Conservation (phyloP, 2,888 invertebrate species). For the Pyrrhia umbra region DNA sequence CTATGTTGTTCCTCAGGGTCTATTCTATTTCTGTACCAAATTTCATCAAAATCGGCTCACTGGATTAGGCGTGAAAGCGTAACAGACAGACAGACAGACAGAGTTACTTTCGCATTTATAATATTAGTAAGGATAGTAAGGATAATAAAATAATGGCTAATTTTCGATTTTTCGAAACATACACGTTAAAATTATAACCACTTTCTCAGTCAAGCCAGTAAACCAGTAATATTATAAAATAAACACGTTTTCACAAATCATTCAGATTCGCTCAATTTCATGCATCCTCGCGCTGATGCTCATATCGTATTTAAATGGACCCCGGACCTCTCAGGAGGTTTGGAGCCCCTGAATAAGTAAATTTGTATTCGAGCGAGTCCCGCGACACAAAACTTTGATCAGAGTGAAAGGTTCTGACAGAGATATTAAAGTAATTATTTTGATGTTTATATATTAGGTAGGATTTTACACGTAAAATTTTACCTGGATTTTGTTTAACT, state of each 20-base stretch:
- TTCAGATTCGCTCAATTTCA: constrained; percentile 59
- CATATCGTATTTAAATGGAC: constrained; percentile 63
- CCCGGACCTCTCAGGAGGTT: constrained; percentile 42
- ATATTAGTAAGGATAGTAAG: too few relatives aligned
- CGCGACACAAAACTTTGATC: constrained; percentile 53
- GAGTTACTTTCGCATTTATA: too few relatives aligned
- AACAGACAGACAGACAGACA: too few relatives aligned
- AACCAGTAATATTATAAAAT: constrained; percentile 29
- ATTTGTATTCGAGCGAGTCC: constrained; percentile 56
- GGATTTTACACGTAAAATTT: neutral
- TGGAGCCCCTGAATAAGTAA: constrained; percentile 55
- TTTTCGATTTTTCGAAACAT: too few relatives aligned
- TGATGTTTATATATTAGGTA: constrained; percentile 1
- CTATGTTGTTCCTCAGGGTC: too few relatives aligned
- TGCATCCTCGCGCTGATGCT: constrained; percentile 56
- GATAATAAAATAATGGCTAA: too few relatives aligned
- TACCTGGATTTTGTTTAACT: neutral
- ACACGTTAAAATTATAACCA: neutral
- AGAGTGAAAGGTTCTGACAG: constrained; percentile 30
- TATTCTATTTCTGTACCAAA: too few relatives aligned
- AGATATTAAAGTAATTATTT: constrained; percentile 42
- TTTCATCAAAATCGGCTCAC: too few relatives aligned
- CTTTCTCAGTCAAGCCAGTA: constrained; percentile 7
- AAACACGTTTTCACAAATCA: constrained; percentile 53
- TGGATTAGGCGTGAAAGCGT: too few relatives aligned